Base-by-base conservation (phyloP, 1,140 invertebrate species). In the Dinoponera quadriceps region DNA sequence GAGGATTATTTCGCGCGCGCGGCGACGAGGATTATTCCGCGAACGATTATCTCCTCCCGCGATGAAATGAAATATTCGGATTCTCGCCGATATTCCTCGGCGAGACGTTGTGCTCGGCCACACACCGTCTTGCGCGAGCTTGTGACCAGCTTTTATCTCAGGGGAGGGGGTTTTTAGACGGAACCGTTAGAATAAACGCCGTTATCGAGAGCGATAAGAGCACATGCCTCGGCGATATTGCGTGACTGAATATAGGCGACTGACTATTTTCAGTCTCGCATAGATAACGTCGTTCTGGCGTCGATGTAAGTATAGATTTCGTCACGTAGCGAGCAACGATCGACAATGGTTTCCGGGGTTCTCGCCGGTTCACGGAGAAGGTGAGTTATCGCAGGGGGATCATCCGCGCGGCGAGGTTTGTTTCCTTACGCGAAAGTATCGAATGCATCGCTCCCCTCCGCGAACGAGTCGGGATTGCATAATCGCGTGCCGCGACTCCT, bases 361-460 rank as follows among this genome's bases (percentile, higher is more conserved):
- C 11, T 22, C 11, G 49, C 20, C 44, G 22, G 68, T 55, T 20
- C 65, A 54, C 49, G 86, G 82, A 78, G 75, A 73, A 83, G 89
- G 77, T 91, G 77, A 90, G 90, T 91, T 91, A 91, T 91, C 88
- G 85, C 81, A 29, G 55, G 25, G 66, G 68, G 85, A 91, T 91
- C 85, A 89, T 88, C 86, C 44, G 1, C 44, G 27, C 0, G 25
- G n/a, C 7, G 2, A 33, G 29, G 29, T 75, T 49, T 18, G 60
- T 73, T 44, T 14, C 13, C 2, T 62, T 20, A 4, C 2, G 22
- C 33, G 55, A 73, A 60, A 62, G 44, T 59, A 33, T 33, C 29
- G 22, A 22, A 27, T 14, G 9, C 38, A 60, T 60, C 25, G 22
- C 13, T 4, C 25, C 14, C 1, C 14, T 0, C 5, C 14, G 0